Evolutionary conservation across 2,797 vertebrate genomes (phyloP).

Genomic region (Pantherophis vulpinus): DNA sequence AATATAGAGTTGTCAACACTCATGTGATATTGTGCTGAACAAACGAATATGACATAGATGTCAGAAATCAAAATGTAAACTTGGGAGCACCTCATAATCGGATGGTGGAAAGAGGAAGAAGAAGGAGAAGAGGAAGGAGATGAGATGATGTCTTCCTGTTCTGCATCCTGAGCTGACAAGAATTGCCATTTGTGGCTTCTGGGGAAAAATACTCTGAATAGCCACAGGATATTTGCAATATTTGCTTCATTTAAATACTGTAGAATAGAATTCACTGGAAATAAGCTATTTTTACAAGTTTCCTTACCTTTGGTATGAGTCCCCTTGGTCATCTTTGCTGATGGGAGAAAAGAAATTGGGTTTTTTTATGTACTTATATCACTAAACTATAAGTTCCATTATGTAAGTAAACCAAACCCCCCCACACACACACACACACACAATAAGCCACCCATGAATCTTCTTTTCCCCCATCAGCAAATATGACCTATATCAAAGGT

Average conservation of each 20-base stretch:
- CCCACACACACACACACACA: not conserved
- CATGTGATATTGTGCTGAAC: not conserved
- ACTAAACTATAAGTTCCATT: not conserved
- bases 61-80: not conserved
- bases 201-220: not conserved
- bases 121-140: not conserved
- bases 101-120: not conserved
- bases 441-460: not conserved
- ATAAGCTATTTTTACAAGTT: not conserved
- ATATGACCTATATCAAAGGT: not conserved
- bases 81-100: not conserved
- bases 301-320: not conserved
- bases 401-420: not conserved
- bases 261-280: not conserved
- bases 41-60: not conserved
- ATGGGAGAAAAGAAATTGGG: not conserved
- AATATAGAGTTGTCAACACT: not conserved
- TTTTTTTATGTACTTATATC: not conserved
- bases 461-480: not conserved
- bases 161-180: not conserved
- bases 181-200: not conserved
- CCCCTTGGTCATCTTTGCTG: not conserved
- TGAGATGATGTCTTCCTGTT: not conserved
- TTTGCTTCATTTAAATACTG: not conserved
- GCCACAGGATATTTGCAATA: not conserved